Evolutionary conservation across 2,797 vertebrate species (phyloP).

Genomic region (Manis javanica): DNA sequence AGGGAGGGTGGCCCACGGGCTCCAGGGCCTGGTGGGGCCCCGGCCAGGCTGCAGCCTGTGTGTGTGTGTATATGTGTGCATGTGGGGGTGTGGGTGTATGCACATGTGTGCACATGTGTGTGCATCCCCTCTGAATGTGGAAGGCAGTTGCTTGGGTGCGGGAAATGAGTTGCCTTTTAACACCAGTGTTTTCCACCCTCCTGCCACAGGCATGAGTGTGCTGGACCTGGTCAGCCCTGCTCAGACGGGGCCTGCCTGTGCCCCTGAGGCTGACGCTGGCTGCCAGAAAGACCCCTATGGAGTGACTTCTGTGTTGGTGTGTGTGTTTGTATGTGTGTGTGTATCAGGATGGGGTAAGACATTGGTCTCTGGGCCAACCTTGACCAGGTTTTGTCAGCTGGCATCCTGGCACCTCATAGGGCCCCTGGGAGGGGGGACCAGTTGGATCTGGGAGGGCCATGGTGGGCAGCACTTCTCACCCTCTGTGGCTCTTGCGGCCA

Average conservation of each 20-base stretch:
- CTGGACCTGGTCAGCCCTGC: background rate
- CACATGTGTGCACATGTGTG: accelerated
- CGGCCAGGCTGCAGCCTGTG: background rate
- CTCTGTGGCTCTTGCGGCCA: background rate
- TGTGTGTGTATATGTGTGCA: background rate
- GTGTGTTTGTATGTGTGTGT: background rate
- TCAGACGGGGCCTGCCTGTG: background rate
- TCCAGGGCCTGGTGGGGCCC: background rate
- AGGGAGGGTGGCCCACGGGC: background rate
- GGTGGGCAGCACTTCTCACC: background rate
- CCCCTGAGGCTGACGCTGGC: background rate
- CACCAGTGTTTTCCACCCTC: background rate
- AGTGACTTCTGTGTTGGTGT: background rate
- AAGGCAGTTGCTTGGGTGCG: background rate
- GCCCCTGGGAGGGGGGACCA: background rate
- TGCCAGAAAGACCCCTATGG: background rate
- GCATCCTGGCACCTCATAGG: background rate
- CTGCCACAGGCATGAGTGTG: accelerated
- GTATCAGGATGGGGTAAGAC: background rate
- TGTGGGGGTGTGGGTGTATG: accelerated
- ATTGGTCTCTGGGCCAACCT: background rate
- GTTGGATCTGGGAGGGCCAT: background rate
- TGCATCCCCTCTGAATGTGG: background rate
- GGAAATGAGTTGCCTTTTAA: background rate
- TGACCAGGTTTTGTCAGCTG: background rate